A percentile compares a stretch with the other conserved stretches of the same genome.
phyloP scores from a whole-genome alignment of 2,888 invertebrate species.

The Sphecodes monilicornis region DNA sequence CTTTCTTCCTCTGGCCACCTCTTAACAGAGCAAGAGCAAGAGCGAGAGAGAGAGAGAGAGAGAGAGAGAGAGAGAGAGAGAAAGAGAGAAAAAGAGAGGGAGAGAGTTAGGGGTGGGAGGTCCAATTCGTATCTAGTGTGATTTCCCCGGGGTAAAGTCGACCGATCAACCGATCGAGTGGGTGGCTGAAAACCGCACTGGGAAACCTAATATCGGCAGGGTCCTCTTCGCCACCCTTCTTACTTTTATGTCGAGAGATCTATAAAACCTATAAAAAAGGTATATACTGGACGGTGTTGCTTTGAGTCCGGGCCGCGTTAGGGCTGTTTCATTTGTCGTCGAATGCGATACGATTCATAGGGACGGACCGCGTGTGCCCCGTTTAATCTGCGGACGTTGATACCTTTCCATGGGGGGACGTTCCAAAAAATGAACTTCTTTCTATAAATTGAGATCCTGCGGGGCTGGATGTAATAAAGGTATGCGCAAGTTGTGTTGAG shows the following conservation, averaged over 20 bases:
- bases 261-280: slow-evolving; percentile 66
- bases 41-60: slow-evolving; percentile 63
- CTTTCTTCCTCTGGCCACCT: slow-evolving; percentile 45
- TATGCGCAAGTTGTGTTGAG: background rate
- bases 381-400: slow-evolving; percentile 17
- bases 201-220: slow-evolving; percentile 83
- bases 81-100: too few species aligned
- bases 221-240: slow-evolving; percentile 55
- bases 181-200: slow-evolving; percentile 83
- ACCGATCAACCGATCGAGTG: slow-evolving; percentile 83
- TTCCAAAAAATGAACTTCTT: background rate
- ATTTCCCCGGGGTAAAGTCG: slow-evolving; percentile 83
- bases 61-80: slow-evolving; percentile 62
- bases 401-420: background rate
- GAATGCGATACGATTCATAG: slow-evolving; percentile 14
- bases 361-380: background rate
- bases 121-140: slow-evolving; percentile 82
- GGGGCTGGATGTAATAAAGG: background rate
- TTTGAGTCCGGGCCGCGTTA: slow-evolving; percentile 20
- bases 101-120: background rate
- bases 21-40: slow-evolving; percentile 63
- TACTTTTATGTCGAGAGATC: slow-evolving; percentile 63
- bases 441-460: background rate
- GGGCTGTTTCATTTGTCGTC: slow-evolving; percentile 52
- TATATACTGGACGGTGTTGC: slow-evolving; percentile 42